Base-by-base conservation (phyloP, 2,888 invertebrate species). In the Nemoura dubitans region DNA sequence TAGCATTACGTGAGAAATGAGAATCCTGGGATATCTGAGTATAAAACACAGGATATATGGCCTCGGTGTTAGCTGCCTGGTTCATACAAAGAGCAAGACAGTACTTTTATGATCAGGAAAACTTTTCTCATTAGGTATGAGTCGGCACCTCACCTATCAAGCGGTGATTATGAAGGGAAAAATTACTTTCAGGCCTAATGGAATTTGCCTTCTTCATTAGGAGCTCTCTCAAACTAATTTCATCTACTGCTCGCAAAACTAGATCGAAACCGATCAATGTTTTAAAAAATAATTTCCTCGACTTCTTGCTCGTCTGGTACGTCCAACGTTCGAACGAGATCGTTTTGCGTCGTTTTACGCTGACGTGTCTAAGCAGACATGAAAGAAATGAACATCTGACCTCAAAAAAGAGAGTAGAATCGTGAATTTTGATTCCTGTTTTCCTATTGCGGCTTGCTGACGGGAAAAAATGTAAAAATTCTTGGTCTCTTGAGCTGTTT, bases 241-340 rank as follows among this genome's bases (percentile, higher is more conserved):
- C 3, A 21, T 59, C 59, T 59, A 59, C 59, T 59, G 2, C 59
- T 59, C 59, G 14, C 3, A 21, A 59, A 59, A 59, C 59, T 21
- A 3, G 59, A 59, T 59, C 59, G 21, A 59, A 16, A 21, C 14
- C 21, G 59, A 59, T 21, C 59, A 30, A 27, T 59, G 77, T 28
- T 85, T 76, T 16, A 21, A 26, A 76, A 85, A 59, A 85, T 81
- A 7, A 30, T 81, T 30, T 81, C 30, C 27, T 80, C 30, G 76
- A 86, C 86, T 86, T 86, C 85, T 86, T 36, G 80, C 86, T 85
- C 85, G 59, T 86, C 86, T 86, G 86, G 77, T 43, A 86, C 86
- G 80, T 78, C 26, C 36, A 26, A 83, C 36, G 30, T 5, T 30
- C 83, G 43, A n/a, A 21, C 59, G 7, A 85, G 26, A 28, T 7